Conservation (phyloP, 2,113 vertebrate genomes). For the Pan troglodytes region DNA sequence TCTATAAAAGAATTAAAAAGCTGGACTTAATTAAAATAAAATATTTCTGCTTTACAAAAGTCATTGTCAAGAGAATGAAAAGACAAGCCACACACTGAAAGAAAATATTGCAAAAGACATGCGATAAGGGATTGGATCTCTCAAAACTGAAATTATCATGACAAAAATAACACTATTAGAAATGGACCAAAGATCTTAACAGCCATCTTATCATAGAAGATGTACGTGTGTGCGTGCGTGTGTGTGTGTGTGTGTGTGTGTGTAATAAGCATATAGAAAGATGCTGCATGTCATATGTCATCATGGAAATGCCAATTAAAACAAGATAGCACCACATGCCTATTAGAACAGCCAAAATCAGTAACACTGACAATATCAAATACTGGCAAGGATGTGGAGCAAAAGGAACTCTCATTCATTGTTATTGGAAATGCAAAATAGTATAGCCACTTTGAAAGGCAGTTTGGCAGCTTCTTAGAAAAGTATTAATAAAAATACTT, state of each 20-base stretch:
- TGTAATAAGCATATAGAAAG: background rate
- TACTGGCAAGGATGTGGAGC: background rate
- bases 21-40: background rate
- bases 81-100: background rate
- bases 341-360: too few species aligned
- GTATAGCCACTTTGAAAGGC: background rate
- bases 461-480: background rate
- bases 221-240: accelerated
- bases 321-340: background rate
- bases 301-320: background rate
- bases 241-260: background rate
- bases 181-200: background rate
- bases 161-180: background rate
- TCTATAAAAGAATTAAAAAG: background rate
- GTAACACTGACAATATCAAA: background rate
- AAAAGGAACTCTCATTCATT: background rate
- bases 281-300: too few species aligned
- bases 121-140: background rate
- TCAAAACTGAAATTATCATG: background rate
- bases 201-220: background rate
- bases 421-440: background rate
- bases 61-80: background rate
- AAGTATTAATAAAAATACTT: background rate
- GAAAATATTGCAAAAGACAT: background rate
- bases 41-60: background rate